Percentiles rank a stretch among this genome's conserved stretches.
These are phyloP conservation scores for Eugnorisma glareosa DNA, from an alignment of 2,888 invertebrate genomes.

Conservation along the genomic window DNA sequence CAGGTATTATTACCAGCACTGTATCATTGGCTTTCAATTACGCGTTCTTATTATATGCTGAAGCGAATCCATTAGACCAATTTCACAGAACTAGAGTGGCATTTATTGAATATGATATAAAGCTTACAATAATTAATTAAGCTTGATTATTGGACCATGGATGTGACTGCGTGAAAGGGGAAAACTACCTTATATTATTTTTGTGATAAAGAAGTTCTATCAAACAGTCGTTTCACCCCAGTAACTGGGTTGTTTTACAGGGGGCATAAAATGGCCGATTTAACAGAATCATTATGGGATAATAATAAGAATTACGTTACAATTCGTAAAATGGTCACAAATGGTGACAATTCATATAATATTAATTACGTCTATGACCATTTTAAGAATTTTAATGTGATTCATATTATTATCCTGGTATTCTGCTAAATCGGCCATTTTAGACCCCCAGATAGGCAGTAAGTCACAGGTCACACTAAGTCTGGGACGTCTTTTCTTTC, in stretches of 20 bases:
- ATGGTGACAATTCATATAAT: not conserved
- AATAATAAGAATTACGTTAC: not conserved
- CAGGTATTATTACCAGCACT: conserved; percentile 26
- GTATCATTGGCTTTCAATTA: conserved; percentile 42
- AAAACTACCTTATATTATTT: not conserved
- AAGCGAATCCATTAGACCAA: conserved; percentile 34
- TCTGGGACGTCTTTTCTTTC: not conserved
- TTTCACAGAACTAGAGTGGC: conserved; percentile 32
- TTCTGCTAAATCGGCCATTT: not conserved
- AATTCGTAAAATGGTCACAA: not conserved
- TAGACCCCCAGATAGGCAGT: not conserved
- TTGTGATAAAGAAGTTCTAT: not conserved
- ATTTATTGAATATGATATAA: conserved; percentile 29
- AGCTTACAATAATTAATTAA: conserved; percentile 13
- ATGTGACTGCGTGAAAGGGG: not conserved
- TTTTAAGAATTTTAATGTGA: not conserved
- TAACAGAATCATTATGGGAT: no score
- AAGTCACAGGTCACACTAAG: not conserved
- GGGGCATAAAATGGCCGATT: not conserved
- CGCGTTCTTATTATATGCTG: conserved; percentile 32
- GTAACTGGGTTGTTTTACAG: not conserved
- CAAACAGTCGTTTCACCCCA: not conserved
- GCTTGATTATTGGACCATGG: not conserved
- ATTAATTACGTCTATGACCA: not conserved
- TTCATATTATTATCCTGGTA: not conserved